phyloP scores from a whole-genome alignment of 2,888 invertebrate species.

The Pelosia muscerda region DNA sequence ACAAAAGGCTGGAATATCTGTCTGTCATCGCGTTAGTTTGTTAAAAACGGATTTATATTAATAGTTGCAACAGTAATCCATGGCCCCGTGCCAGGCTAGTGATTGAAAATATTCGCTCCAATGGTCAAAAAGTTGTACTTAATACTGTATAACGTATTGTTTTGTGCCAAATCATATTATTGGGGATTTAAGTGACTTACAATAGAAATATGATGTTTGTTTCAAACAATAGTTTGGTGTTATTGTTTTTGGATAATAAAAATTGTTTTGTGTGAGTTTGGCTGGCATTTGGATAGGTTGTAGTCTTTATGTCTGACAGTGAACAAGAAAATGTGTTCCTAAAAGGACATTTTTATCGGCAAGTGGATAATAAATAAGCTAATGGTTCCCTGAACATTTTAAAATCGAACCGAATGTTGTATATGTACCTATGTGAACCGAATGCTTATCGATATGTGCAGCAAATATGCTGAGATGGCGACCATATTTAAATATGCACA shows the following conservation, averaged over 20 bases:
- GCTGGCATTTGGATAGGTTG: not conserved
- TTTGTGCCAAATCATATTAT: conserved; percentile 32
- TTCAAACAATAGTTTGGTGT: not conserved
- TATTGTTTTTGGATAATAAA: not conserved
- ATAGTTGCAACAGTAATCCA: conserved; percentile 48
- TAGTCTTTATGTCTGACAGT: too few relatives aligned
- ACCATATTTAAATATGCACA: too few relatives aligned
- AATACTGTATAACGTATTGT: conserved; percentile 26
- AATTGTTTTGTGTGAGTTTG: not conserved
- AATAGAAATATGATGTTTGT: conserved; percentile 9
- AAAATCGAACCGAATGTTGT: too few relatives aligned
- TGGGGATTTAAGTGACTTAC: conserved; percentile 16
- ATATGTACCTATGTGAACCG: too few relatives aligned
- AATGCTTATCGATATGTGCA: too few relatives aligned
- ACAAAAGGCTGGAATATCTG: conserved; percentile 29
- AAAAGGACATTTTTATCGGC: too few relatives aligned
- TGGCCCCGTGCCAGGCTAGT: conserved; percentile 55
- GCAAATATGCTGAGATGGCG: too few relatives aligned
- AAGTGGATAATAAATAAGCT: too few relatives aligned
- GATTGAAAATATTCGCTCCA: conserved; percentile 52
- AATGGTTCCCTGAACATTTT: too few relatives aligned
- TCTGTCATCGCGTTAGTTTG: conserved; percentile 44
- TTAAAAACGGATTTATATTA: conserved; percentile 55
- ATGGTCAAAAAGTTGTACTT: conserved; percentile 26
- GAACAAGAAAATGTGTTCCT: too few relatives aligned